A percentile compares a stretch with the other conserved stretches of the same genome.
These are phyloP conservation scores for Pteropus rufus DNA, from an alignment of 2,797 vertebrate genomes.

Conservation along the genomic window DNA sequence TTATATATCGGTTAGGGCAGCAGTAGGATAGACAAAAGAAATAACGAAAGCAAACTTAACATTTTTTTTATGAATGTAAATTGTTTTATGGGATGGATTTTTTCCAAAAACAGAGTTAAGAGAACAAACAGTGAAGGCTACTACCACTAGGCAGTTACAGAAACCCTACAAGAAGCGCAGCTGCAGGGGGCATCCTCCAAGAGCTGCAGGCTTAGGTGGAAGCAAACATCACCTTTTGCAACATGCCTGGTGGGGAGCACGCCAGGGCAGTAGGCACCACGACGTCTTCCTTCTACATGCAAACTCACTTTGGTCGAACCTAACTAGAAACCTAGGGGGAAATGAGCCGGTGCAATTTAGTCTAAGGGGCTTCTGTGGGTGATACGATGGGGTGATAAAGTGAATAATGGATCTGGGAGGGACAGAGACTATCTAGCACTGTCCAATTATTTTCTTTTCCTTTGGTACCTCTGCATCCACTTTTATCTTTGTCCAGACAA, in stretches of 20 bases:
- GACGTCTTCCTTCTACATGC: neutral
- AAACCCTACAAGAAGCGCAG: neutral
- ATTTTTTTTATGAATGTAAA: neutral
- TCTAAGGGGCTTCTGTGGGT: neutral
- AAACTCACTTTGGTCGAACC: neutral
- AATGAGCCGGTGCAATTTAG: neutral
- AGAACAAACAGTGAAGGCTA: neutral
- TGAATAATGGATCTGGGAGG: neutral
- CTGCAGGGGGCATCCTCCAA: neutral
- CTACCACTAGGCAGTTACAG: neutral
- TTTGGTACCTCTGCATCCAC: neutral
- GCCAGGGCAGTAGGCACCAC: neutral
- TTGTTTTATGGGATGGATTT: neutral
- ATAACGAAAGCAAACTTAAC: neutral
- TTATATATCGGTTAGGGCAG: neutral
- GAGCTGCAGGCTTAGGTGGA: neutral
- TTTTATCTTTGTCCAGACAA: neutral
- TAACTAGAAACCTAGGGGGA: neutral
- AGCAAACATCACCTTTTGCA: neutral
- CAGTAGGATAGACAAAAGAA: neutral
- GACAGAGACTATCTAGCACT: neutral
- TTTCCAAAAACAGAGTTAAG: neutral
- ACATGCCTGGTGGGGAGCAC: neutral
- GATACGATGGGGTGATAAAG: neutral
- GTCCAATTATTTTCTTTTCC: neutral